Conservation (phyloP, 2,113 vertebrate genomes). For the Psilopogon haemacephalus region DNA sequence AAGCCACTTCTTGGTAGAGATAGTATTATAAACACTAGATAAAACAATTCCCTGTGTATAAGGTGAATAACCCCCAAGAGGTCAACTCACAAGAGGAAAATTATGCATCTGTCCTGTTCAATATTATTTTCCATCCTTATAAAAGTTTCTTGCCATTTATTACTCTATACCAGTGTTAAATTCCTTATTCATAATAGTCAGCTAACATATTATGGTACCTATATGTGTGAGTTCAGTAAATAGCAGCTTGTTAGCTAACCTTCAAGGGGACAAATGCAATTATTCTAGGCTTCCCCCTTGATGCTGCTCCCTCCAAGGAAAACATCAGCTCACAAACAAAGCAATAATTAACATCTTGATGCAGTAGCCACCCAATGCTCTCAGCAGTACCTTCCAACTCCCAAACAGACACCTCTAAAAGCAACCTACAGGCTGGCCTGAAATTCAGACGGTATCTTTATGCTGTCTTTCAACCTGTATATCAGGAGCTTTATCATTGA, state of each 20-base stretch:
- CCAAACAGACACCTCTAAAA: neutral
- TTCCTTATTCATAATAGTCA: neutral
- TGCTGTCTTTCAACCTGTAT: neutral
- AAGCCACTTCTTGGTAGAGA: neutral
- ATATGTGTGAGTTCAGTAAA: neutral
- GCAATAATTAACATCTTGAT: neutral
- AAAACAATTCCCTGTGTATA: neutral
- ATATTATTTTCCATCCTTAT: neutral
- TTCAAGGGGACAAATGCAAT: slow-evolving; percentile 3
- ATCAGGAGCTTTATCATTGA: neutral
- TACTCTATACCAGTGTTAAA: neutral
- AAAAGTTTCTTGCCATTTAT: neutral
- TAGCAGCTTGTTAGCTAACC: neutral
- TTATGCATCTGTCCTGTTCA: neutral
- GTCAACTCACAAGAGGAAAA: neutral
- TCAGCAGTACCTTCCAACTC: neutral
- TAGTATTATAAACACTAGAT: neutral
- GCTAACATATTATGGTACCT: neutral
- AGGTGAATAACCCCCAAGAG: neutral
- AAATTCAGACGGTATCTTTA: neutral
- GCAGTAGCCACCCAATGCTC: neutral
- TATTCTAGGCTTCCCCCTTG: neutral
- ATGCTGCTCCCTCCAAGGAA: slow-evolving; percentile 8
- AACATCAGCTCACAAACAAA: slow-evolving; percentile 3
- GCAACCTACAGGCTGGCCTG: neutral